Evolutionary conservation across 2,888 invertebrate species (phyloP), one percentile per base, ranked within the genome.

Genomic region (Acholoe squamosa): DNA sequence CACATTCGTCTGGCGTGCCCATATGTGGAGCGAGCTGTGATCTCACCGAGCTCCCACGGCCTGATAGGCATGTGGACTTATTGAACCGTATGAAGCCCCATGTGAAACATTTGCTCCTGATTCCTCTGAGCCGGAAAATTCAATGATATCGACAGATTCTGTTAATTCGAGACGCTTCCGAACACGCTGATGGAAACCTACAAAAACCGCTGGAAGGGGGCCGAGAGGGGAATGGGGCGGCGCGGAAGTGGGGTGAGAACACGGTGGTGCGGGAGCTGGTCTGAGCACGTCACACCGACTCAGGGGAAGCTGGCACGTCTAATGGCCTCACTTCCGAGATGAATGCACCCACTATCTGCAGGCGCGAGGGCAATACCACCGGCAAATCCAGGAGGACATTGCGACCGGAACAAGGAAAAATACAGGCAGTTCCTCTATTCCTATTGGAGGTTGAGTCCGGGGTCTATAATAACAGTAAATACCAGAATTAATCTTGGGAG

Each of bases 141-240:
- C 86, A 86, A 86, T 86, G 86, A 86, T 86, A 86, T 86, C 86
- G 86, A 86, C 86, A 52, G 52, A 31, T 86, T 86, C 86, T 86
- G 86, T 86, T 86, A 86, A 86, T 86, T 54, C 52, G 86, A 86
- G 86, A 52, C 52, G 86, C 54, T 86, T 22, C 86, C 56, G 19
- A 86, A 86, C 86, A 56, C 52, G 56, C 86, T 19, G 54, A 86
- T 86, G 86, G 56, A 43, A 80, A 34, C 80, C 43, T 14, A 33
- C 33, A 12, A 80, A 16, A 80, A 80, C 31, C 12, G 25, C 12
- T 16, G 43, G 43, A 43, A 34, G 12, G 61, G 19, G 61, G 61
- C 0, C 28, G 28, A 71, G 7, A 14, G 28, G 71, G 28, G 31
- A 0, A 16, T 71, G 28, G 3, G 71, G 28, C 3, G 25, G 28